Evolutionary conservation across 1,140 invertebrate genomes (phyloP).

Genomic region (Thalassaphorura encarpata): DNA sequence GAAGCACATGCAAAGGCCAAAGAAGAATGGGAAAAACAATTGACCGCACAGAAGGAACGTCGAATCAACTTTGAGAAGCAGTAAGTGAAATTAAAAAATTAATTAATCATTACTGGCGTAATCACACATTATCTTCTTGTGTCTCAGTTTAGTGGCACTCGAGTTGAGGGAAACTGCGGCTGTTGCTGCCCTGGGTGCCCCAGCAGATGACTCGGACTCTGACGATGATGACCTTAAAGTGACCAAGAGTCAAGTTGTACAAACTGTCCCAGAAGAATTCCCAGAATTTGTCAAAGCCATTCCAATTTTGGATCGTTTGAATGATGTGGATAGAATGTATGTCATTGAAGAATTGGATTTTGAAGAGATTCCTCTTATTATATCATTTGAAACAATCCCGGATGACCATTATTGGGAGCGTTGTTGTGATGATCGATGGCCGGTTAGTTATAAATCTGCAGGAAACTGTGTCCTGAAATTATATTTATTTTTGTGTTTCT

Average conservation of each 20-base stretch:
- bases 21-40: slow-evolving; percentile 23
- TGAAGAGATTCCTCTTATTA: slow-evolving; percentile 19
- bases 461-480: neutral
- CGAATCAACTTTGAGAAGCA: slow-evolving; percentile 1
- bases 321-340: slow-evolving; percentile 11
- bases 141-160: no score
- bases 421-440: slow-evolving; percentile 2
- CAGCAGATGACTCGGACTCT: neutral
- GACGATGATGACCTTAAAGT: slow-evolving; percentile 3
- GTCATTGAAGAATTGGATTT: slow-evolving; percentile 26
- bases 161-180: no score
- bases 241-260: neutral
- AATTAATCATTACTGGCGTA: neutral
- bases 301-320: slow-evolving; percentile 10
- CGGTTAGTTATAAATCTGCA: slow-evolving; percentile 8
- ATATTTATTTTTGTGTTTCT: neutral
- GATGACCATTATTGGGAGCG: slow-evolving; percentile 29
- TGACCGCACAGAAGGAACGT: slow-evolving; percentile 13
- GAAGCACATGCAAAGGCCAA: neutral
- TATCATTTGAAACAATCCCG: slow-evolving; percentile 25
- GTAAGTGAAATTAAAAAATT: neutral
- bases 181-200: neutral
- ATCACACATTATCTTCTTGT: no score
- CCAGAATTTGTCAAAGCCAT: neutral
- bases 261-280: slow-evolving; percentile 2